A percentile compares a stretch with the other conserved stretches of the same genome.
Conservation (phyloP, 2,888 invertebrate species). For the Monoplex corrugatus region DNA sequence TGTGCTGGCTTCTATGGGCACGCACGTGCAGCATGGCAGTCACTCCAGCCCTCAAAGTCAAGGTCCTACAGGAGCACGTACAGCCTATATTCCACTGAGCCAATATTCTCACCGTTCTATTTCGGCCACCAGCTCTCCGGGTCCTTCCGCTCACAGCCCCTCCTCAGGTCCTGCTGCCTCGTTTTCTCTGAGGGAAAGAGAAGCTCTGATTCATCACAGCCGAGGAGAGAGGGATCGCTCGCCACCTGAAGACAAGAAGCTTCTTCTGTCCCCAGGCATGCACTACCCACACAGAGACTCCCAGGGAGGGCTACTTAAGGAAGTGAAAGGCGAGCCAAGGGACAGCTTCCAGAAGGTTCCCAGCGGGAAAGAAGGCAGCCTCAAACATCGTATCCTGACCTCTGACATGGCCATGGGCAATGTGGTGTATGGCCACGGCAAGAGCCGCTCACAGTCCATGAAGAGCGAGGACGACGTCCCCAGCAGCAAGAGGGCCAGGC, state of each 20-base stretch:
- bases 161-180: slow-evolving; percentile 25
- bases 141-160: slow-evolving; percentile 50
- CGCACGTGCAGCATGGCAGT: slow-evolving; percentile 68
- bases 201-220: neutral
- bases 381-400: slow-evolving; percentile 86
- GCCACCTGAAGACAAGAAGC: slow-evolving; percentile 27
- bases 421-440: slow-evolving; percentile 36
- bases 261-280: neutral
- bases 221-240: slow-evolving; percentile 13
- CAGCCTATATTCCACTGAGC: slow-evolving; percentile 14
- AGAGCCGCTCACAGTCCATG: slow-evolving; percentile 51
- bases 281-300: neutral
- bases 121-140: slow-evolving; percentile 49
- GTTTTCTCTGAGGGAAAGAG: neutral
- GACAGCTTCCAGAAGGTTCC: slow-evolving; percentile 67
- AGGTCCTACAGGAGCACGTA: neutral
- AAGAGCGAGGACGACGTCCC: slow-evolving; percentile 60
- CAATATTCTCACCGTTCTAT: neutral
- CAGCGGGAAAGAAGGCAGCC: slow-evolving; percentile 85
- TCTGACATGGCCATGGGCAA: slow-evolving; percentile 69
- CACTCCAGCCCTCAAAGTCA: slow-evolving; percentile 55
- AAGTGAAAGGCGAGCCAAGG: slow-evolving; percentile 34
- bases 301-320: slow-evolving; percentile 21
- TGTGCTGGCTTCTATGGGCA: slow-evolving; percentile 78
- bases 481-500: slow-evolving; percentile 72